phyloP scores from a whole-genome alignment of 2,113 vertebrate genomes.

The Xiphophorus hellerii region DNA sequence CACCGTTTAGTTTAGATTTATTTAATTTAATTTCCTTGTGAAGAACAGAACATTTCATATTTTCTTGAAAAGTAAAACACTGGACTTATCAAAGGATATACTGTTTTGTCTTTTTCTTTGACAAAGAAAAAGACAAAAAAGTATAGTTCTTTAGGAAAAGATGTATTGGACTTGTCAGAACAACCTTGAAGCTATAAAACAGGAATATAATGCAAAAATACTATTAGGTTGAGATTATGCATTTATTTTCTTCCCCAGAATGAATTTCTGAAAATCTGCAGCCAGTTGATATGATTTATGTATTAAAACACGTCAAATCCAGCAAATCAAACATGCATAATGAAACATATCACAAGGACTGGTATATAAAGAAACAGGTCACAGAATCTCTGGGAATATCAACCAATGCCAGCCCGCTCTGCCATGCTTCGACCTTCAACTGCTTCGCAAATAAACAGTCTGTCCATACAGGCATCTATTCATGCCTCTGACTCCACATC shows the following conservation, averaged over 20 bases:
- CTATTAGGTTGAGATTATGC: not conserved
- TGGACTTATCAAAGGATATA: no score
- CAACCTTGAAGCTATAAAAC: not conserved
- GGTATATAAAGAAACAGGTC: constrained; percentile 44
- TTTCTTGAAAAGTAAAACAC: no score
- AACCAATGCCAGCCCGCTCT: constrained; percentile 56
- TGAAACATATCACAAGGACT: constrained; percentile 44
- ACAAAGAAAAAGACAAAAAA: no score
- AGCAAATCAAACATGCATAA: constrained; percentile 33
- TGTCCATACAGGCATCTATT: constrained; percentile 23
- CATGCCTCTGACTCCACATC: constrained; percentile 41
- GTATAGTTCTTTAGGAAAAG: no score
- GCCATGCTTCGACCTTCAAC: constrained; percentile 51
- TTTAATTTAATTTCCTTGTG: no score
- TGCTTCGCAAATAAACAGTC: constrained; percentile 68
- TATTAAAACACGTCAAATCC: constrained; percentile 1
- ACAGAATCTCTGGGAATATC: constrained; percentile 62
- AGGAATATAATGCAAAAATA: not conserved
- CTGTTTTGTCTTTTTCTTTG: no score
- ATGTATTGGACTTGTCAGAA: not conserved
- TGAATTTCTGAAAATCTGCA: constrained; percentile 1
- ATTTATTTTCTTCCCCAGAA: constrained; percentile 10
- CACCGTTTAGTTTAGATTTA: not conserved
- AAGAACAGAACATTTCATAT: no score
- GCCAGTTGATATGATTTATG: not conserved